Conservation (phyloP, 2,888 invertebrate genomes). For the Coenonympha glycerion region DNA sequence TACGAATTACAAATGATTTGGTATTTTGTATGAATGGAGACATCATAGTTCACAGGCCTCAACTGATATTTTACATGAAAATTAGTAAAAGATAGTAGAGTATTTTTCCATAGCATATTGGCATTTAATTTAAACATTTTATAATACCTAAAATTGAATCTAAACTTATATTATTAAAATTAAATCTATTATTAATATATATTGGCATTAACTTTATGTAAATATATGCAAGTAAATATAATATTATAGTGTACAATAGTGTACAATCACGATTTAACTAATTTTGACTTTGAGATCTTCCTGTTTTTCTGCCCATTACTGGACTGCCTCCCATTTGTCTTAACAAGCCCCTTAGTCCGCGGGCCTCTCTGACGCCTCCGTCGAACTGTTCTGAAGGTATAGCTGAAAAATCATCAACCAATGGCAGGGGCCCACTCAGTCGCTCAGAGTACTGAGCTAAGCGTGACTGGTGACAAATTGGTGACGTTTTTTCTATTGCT, state of each 20-base stretch:
- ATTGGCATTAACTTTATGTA: no score
- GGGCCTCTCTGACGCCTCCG: conserved; percentile 78
- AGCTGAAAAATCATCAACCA: conserved; percentile 94
- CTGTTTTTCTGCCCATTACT: conserved; percentile 82
- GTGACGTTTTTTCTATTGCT: conserved; percentile 58
- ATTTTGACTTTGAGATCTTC: conserved; percentile 68
- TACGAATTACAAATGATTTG: no score
- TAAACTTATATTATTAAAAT: no score
- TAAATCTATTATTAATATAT: no score
- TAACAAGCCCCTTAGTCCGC: conserved; percentile 85
- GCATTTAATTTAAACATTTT: no score
- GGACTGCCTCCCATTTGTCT: conserved; percentile 91
- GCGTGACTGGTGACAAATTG: conserved; percentile 77
- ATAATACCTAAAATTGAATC: no score
- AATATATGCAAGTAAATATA: conserved; percentile 12
- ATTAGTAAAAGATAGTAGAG: no score
- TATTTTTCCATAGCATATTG: no score
- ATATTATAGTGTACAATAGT: background rate
- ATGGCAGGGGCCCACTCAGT: conserved; percentile 80
- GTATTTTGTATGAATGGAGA: no score
- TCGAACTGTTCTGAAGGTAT: conserved; percentile 86
- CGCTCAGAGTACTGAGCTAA: conserved; percentile 78
- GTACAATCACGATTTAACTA: conserved; percentile 30
- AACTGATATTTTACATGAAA: no score
- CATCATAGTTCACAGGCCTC: no score